Base-by-base conservation (phyloP, 2,888 invertebrate genomes). In the Brassicogethes aeneus region DNA sequence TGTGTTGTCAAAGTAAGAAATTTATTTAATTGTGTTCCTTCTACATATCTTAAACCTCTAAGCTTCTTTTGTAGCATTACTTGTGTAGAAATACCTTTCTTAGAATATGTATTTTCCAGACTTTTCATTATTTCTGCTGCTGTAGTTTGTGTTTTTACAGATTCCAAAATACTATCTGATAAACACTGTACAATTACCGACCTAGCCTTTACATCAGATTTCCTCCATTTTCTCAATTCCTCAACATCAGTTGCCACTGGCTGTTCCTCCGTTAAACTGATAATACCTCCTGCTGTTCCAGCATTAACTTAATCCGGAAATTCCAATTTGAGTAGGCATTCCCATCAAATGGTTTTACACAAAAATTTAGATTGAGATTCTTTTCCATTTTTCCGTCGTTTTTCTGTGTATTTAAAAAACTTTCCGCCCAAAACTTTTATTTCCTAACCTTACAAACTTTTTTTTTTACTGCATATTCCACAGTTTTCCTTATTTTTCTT, bases 261-360 rank as follows among this genome's bases (percentile, higher is more conserved):
- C 12, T 36, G 31, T 29, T 17, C 3, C n/a, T 46, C 17, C 10
- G 5, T n/a, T 10, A 23, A 23, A 34, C 43, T 39, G 10, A 47
- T 39, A 23, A 43, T 31, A 7, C 42, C 41, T 12, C 35, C 34
- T 34, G 40, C 17, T 50, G 48, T 45, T 51, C 48, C 37, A 51
- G 15, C 7, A 46, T 23, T 16, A 47, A 32, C 32, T 45, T 47
- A 14, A 47, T 32, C 16, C 47, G 30, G 40, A 48, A 48, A 38
- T 52, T 47, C 45, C 44, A 48, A 36, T 50, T 50, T 34, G 46
- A 44, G 34, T 39, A 52, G 16, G 34, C 43, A 23, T 16, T 46
- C 30, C 52, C 50, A 37, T 52, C 44, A 42, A 48, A 47, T 10
- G 43, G 43, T n/a, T n/a, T n/a, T n/a, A n/a, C n/a, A n/a, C n/a